Base-by-base conservation (phyloP, 2,113 vertebrate genomes). In the Anarrhichthys ocellatus region DNA sequence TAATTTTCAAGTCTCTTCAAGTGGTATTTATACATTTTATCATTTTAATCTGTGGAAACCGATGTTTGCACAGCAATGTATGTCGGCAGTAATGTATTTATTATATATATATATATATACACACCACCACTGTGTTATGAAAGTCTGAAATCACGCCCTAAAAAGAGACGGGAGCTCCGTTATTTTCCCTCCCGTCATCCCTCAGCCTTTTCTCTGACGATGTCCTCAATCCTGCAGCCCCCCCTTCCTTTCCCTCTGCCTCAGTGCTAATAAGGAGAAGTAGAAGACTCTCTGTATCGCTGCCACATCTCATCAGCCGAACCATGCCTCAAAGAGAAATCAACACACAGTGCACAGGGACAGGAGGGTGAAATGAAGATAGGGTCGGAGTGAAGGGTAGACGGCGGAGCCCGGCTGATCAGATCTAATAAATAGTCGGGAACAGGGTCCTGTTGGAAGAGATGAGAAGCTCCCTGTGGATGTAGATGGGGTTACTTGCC, bases 261-360 rank as follows among this genome's bases (percentile, higher is more conserved):
- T 83, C 74, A 38, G 78, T 70, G 85, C 90, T 94, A 94, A 95
- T 93, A 90, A 93, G 90, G 88, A 92, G 87, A 93, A 92, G 88
- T 83, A 83, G 91, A 93, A 82, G 85, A 40, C 85, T 88, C 82
- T 86, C 88, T 93, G 81, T 83, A 92, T 92, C 83, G 72, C 93
- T 94, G 93, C 92, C 93, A 93, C 87, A 91, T 91, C 84, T 85
- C 87, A 94, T 95, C 88, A 93, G 78, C 71, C 74, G 78, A 88
- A 82, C 90, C 78, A 87, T 91, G 87, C 68, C 78, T 94, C 88
- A 92, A 76, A 27, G 34, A 56, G n/a, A 4, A 56, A 58, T 52
- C 52, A 56, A 29, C 67, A 56, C 72, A 59, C 67, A 77, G 56
- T 5, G 81, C 29, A 8, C 70, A 14, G 77, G 22, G 73, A 58